Evolutionary conservation across 2,797 vertebrate species (phyloP), one percentile per base, ranked within the genome.

Genomic region (Heliangelus exortis): DNA sequence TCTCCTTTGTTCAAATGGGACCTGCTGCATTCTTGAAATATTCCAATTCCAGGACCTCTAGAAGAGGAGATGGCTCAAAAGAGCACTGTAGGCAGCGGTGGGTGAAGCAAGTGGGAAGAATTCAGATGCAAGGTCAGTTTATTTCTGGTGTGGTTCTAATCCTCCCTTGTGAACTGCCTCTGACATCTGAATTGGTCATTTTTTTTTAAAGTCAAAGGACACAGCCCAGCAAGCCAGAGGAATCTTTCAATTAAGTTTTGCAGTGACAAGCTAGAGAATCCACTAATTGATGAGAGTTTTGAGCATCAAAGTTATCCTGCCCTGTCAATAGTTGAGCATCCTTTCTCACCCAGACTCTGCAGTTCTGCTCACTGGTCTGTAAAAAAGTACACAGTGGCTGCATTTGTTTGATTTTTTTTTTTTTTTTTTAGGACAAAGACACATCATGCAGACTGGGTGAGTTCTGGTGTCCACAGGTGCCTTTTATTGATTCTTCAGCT

Each of bases 381-480:
- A 65, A 89, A 91, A 76, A 89, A 57, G 89, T 79, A 88, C 92
- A 83, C 16, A 9, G 92, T 86, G 89, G 91, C 92, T 95, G 91
- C 71, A 84, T 94, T 96, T 74, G 89, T 96, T 97, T 97, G 84
- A 94, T 96, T 97, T 97, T 47, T 21, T 87, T 97, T 22, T 21
- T 87, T 69, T 73, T 92, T 96, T 96, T 96, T 96, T 51, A 83
- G 59, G 68, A 78, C 55, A 84, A 89, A 94, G 87, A 89, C 66
- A 80, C 22, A 18, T 96, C 95, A 95, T 94, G 84, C 69, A 74
- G 93, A 83, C 84, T 90, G 93, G 91, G 84, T 95, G 93, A 93
- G 87, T 95, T 96, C 91, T 92, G 95, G 96, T 96, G 96, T 98
- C 95, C 95, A 91, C 85, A 86, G 96, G 97, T 98, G 98, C 97